Evolutionary conservation across 1,140 invertebrate genomes (phyloP), one percentile per base, ranked within the genome.

Genomic region (Penaeus chinensis): DNA sequence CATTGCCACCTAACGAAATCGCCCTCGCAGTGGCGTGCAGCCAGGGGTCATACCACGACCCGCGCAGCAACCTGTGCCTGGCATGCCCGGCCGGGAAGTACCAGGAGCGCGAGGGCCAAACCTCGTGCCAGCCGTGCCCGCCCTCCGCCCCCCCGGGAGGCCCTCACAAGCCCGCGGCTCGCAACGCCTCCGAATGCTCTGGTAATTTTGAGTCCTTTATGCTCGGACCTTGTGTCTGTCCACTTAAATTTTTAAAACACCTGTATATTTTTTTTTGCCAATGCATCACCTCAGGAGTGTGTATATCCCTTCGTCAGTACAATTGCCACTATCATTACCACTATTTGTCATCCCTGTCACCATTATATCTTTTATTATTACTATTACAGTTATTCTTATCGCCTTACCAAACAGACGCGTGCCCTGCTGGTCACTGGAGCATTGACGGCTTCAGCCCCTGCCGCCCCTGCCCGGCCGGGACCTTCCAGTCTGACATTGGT

Each of bases 341-440:
- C 37, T 8, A 42, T 42, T 8, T 42, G 37, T 42, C n/a, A 74
- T 27, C n/a, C 18, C 37, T 7, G 3, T 32, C n/a, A 74, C 16
- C 42, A 74, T 27, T n/a, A 74, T n/a, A 0, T 27, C 0, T 74
- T 10, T 19, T 74, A 11, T 32, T 16, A 74, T 20, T 74, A 32
- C 42, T 74, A 19, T 18, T 0, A 10, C 27, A 27, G 7, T 1
- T 32, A 74, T 74, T 32, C 27, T 11, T 13, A 27, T 19, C 27
- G 27, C 66, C 54, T 76, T 13, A 16, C 16, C 42, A 5, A 32
- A 71, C 85, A 87, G 85, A 81, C 63, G 20, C 63, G n/a, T 87
- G 85, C 37, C 79, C 85, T 13, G 79, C 85, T 61, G 85, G 85
- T 7, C 60, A 74, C 47, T 87, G 85, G 85, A 87, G 85, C 63